Percentiles rank a stretch among this genome's conserved stretches.
Conservation (phyloP, 1,140 invertebrate species). For the Pseudomyrmex sp. region DNA sequence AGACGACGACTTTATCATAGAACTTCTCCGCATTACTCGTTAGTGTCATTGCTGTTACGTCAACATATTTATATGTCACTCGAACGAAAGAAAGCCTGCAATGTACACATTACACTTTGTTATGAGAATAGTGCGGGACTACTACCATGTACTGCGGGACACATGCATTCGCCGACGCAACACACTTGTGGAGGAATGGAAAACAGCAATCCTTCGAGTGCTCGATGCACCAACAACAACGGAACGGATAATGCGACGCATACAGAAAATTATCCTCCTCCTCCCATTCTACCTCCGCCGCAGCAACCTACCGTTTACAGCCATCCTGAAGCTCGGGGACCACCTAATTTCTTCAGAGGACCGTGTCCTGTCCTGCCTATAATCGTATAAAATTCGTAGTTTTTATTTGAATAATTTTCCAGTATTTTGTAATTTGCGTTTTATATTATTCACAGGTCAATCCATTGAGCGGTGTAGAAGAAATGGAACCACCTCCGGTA, state of each 20-base stretch:
- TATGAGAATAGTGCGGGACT: conserved; percentile 68
- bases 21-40: conserved; percentile 77
- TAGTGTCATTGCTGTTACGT: conserved; percentile 50
- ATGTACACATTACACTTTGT: conserved; percentile 34
- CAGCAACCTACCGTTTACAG: conserved; percentile 85
- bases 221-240: conserved; percentile 67
- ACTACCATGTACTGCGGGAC: conserved; percentile 67
- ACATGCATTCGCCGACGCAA: conserved; percentile 73
- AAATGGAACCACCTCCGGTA: conserved; percentile 68
- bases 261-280: conserved; percentile 70
- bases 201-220: conserved; percentile 69
- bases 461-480: conserved; percentile 67
- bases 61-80: conserved; percentile 13
- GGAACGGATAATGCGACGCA: conserved; percentile 63
- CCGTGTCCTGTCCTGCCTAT: conserved; percentile 73
- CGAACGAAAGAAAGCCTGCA: not conserved
- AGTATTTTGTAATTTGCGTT: not conserved
- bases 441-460: conserved; percentile 66
- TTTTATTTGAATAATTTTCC: not conserved
- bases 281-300: conserved; percentile 77
- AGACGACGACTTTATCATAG: conserved; percentile 86
- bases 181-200: conserved; percentile 63
- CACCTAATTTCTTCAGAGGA: conserved; percentile 72
- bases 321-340: conserved; percentile 83
- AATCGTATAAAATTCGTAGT: conserved; percentile 66